Evolutionary conservation across 2,888 invertebrate species (phyloP).

Genomic region (Ormia ochracea): DNA sequence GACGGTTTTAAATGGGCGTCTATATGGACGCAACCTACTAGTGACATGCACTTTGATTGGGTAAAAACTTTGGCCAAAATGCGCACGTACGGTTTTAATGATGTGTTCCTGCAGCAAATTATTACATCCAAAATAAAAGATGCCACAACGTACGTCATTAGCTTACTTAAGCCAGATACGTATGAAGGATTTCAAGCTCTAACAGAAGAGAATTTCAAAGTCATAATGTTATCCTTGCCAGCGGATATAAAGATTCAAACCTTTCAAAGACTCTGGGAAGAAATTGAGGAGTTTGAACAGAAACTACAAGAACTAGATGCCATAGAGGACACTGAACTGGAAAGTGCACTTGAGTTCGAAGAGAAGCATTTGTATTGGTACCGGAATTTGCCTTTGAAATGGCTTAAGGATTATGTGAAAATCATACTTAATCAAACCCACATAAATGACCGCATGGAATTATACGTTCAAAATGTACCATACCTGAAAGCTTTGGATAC

Average conservation of each 20-base stretch:
- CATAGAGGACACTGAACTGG: conserved; percentile 42
- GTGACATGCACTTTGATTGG: conserved; percentile 57
- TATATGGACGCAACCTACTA: conserved; percentile 9
- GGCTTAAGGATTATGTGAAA: conserved; percentile 59
- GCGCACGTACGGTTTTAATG: conserved; percentile 63
- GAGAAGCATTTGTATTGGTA: conserved; percentile 22
- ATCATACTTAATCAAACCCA: conserved; percentile 43
- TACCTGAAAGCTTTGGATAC: conserved; percentile 57
- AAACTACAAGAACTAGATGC: conserved; percentile 39
- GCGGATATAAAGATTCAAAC: neutral
- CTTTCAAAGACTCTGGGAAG: conserved; percentile 42
- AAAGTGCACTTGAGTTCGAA: conserved; percentile 19
- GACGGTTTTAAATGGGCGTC: conserved; percentile 61
- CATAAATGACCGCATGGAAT: conserved; percentile 36
- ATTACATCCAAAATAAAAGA: conserved; percentile 46
- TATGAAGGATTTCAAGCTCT: conserved; percentile 58
- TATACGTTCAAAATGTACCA: conserved; percentile 59
- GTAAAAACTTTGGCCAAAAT: conserved; percentile 59
- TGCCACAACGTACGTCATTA: conserved; percentile 34
- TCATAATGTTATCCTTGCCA: conserved; percentile 49
- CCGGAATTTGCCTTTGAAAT: conserved; percentile 52
- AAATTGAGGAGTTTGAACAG: conserved; percentile 53
- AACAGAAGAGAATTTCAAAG: conserved; percentile 2
- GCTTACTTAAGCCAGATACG: conserved; percentile 62
- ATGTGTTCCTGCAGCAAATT: conserved; percentile 62